Evolutionary conservation across 2,888 invertebrate genomes (phyloP).

Genomic region (Ophioninae sp.): DNA sequence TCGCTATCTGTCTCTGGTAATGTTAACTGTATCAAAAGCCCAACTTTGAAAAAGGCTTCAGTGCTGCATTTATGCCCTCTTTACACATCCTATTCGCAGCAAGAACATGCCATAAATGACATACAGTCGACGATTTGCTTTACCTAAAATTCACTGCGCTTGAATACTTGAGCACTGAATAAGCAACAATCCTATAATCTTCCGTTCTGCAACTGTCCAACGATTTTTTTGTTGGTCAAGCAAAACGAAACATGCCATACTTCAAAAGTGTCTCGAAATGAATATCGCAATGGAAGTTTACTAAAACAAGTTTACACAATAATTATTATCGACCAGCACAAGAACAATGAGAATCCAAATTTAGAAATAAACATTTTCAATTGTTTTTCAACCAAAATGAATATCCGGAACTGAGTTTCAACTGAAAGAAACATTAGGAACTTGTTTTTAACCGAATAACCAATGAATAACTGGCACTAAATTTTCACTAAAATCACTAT

Average conservation of each 20-base stretch:
- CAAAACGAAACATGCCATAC: background rate
- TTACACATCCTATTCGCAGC: background rate
- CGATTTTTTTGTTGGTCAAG: background rate
- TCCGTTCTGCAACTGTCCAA: background rate
- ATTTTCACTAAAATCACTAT: no score
- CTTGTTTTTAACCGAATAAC: no score
- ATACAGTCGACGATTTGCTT: background rate
- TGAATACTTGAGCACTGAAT: constrained; percentile 1
- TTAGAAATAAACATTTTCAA: background rate
- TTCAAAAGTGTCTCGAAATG: background rate
- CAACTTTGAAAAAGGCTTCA: background rate
- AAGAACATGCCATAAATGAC: constrained; percentile 1
- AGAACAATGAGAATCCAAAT: background rate
- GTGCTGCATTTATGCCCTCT: background rate
- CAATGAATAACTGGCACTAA: no score
- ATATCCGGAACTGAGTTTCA: no score
- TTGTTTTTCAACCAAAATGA: background rate
- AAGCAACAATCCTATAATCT: background rate
- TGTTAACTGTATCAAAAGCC: background rate
- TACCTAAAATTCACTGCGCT: constrained; percentile 17
- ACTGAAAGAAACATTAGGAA: no score
- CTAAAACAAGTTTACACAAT: background rate
- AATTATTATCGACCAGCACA: background rate
- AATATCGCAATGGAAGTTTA: background rate
- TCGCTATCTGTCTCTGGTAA: background rate